These are phyloP conservation scores for Andrena camellia DNA, from an alignment of 2,888 invertebrate species.

Conservation along the genomic window DNA sequence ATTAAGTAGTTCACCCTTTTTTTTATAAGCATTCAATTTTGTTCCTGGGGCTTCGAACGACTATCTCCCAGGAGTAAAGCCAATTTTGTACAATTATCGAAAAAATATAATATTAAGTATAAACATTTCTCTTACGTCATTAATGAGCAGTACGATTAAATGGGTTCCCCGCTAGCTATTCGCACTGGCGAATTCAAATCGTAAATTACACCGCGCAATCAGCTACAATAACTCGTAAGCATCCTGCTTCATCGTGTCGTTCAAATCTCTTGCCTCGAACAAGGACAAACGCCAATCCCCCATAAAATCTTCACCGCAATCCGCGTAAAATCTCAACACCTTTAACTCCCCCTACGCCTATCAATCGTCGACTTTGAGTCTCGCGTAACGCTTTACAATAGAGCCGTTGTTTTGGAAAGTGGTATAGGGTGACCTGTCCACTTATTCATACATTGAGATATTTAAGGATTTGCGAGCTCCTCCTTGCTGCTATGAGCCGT, in stretches of 20 bases:
- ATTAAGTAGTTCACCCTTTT: background rate
- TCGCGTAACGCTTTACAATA: background rate
- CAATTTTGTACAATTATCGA: conserved; percentile 47
- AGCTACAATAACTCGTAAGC: conserved; percentile 8
- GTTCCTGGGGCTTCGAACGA: conserved; percentile 45
- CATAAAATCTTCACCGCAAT: background rate
- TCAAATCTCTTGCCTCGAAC: conserved; percentile 3
- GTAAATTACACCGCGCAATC: conserved; percentile 9
- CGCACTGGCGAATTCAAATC: background rate
- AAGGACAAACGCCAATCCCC: conserved; percentile 21
- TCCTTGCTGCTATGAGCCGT: too few species aligned
- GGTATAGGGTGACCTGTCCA: background rate
- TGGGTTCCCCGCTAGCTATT: background rate
- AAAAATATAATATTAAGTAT: conserved; percentile 54
- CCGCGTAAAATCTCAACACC: conserved; percentile 20
- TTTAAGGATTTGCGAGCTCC: too few species aligned
- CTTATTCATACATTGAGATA: too few species aligned
- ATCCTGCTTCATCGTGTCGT: conserved; percentile 6
- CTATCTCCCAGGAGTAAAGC: conserved; percentile 41
- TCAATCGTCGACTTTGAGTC: background rate
- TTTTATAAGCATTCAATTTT: conserved; percentile 27
- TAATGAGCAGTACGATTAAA: conserved; percentile 21
- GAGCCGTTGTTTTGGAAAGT: too few species aligned
- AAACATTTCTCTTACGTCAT: conserved; percentile 34
- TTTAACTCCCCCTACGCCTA: background rate